Evolutionary conservation across 2,888 invertebrate genomes (phyloP).

Genomic region (Drosophila algonquin): DNA sequence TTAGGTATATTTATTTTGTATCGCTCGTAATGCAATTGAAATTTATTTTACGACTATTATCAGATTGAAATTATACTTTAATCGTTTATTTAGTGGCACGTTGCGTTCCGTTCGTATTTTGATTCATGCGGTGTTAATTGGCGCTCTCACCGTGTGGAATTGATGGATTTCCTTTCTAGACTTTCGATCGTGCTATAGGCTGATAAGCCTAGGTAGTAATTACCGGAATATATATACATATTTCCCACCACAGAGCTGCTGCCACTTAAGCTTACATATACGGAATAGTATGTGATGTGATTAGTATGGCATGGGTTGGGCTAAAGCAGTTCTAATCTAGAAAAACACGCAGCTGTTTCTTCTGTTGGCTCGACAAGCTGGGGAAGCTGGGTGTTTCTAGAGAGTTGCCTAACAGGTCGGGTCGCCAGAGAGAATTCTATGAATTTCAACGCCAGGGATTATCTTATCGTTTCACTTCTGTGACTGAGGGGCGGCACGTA

Average conservation of each 20-base stretch:
- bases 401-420: slow-evolving; percentile 13
- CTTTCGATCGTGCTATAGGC: not conserved
- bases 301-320: not conserved
- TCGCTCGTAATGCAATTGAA: slow-evolving; percentile 38
- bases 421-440: not conserved
- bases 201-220: slow-evolving; percentile 14
- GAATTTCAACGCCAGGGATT: not conserved
- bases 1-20: slow-evolving; percentile 13
- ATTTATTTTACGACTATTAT: slow-evolving; percentile 29
- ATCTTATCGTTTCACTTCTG: not conserved
- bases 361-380: not conserved
- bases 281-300: not conserved
- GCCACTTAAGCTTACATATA: not conserved
- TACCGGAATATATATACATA: not conserved
- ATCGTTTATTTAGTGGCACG: slow-evolving; percentile 11
- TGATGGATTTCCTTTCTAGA: slow-evolving; percentile 10
- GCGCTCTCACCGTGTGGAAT: not conserved
- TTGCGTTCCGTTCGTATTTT: not conserved
- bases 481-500: not conserved
- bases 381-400: slow-evolving; percentile 1
- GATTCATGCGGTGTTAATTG: not conserved
- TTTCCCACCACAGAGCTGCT: not conserved
- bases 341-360: slow-evolving; percentile 19
- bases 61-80: slow-evolving; percentile 27
- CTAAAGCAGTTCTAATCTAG: slow-evolving; percentile 11